Base-by-base conservation (phyloP, 2,113 vertebrate species). In the Xiphophorus couchianus region DNA sequence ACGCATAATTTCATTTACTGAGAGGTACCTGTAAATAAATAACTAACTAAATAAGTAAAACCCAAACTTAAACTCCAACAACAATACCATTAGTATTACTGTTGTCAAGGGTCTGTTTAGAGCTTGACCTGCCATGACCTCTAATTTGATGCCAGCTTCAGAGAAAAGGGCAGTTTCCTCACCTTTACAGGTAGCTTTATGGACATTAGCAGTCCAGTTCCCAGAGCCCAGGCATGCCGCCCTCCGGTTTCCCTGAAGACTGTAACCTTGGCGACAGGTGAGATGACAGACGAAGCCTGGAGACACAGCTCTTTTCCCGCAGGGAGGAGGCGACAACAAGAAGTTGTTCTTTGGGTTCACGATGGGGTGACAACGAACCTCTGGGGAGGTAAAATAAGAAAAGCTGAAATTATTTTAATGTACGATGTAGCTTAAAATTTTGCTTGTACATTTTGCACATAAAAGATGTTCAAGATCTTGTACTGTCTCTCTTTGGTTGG, bases 181-280 rank as follows among this genome's bases (percentile, higher is more conserved):
- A 99, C 98, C 98, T 97, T 93, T 94, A 88, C 98, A 99, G 60
- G 83, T 78, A 76, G 95, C 95, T 66, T 94, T 94, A 75, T 96
- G 90, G 81, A 96, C 78, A 84, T 92, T 92, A 78, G 91, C 86
- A 51, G 93, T 98, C 98, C 98, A 99, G 89, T 92, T 96, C 44
- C 97, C 97, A 54, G 94, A 95, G 72, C 90, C 88, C 80, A 95
- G 74, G 79, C 98, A 99, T 83, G 89, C 95, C 22, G 96, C 87
- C 77, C 96, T 95, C 86, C 81, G 92, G 81, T 94, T 89, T 69
- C 96, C 97, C 62, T 93, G 94, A 74, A 98, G 94, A 69, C 88
- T 15, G 85, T 97, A 98, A 64, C 97, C 97, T n/a, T 80, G 92
- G 7, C 82, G 95, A 92, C 98, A 99, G 81, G 88, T 93, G 77